Conservation (phyloP, 1,140 invertebrate species). For the Callitettix versicolor region DNA sequence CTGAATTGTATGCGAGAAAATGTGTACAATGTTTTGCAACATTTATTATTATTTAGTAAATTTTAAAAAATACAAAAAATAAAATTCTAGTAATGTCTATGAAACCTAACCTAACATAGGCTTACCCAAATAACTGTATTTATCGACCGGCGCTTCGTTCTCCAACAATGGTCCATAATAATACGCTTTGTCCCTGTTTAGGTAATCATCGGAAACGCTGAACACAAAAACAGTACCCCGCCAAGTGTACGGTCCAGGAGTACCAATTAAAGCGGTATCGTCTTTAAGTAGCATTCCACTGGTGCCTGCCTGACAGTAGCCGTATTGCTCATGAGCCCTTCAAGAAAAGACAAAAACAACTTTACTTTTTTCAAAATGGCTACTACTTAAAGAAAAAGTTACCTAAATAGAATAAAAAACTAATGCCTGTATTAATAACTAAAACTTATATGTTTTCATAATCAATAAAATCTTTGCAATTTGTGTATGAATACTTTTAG, state of each 20-base stretch:
- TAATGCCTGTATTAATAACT: too few relatives aligned
- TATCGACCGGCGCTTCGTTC: conserved; percentile 60
- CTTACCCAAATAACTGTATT: conserved; percentile 80
- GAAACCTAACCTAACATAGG: too few relatives aligned
- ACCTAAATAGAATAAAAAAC: too few relatives aligned
- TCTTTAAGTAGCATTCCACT: conserved; percentile 69
- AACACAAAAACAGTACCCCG: conserved; percentile 75
- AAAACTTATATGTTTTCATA: conserved; percentile 2
- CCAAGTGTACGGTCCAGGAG: conserved; percentile 81
- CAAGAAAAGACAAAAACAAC: conserved; percentile 24
- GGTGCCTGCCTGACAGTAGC: conserved; percentile 87
- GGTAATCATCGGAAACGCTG: conserved; percentile 59
- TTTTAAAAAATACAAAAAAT: too few relatives aligned
- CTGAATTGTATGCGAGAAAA: too few relatives aligned
- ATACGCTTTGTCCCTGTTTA: conserved; percentile 63
- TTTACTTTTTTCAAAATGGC: too few relatives aligned
- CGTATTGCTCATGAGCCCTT: conserved; percentile 73
- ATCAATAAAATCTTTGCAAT: too few relatives aligned
- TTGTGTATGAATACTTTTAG: too few relatives aligned
- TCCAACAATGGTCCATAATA: conserved; percentile 60
- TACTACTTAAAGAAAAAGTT: too few relatives aligned
- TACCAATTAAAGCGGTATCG: conserved; percentile 69
- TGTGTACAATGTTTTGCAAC: too few relatives aligned
- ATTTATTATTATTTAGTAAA: too few relatives aligned
- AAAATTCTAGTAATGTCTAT: too few relatives aligned